These are phyloP conservation scores for Nebria salina DNA, from an alignment of 2,888 invertebrate genomes.

Conservation along the genomic window DNA sequence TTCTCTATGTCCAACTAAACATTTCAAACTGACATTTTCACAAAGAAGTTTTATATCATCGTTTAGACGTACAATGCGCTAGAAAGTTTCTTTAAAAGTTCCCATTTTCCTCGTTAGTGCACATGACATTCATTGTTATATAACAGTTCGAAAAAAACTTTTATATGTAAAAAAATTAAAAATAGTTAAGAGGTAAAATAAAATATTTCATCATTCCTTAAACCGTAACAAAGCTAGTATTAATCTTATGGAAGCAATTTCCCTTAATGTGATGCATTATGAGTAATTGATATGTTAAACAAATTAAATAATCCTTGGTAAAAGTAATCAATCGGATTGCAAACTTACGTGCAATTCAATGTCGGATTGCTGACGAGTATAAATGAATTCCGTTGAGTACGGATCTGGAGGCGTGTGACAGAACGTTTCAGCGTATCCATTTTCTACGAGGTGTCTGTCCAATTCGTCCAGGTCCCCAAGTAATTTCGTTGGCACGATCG, in stretches of 20 bases:
- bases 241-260: too few species aligned
- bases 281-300: too few species aligned
- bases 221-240: too few species aligned
- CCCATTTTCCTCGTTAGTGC: not conserved
- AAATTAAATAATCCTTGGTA: too few species aligned
- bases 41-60: not conserved
- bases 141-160: not conserved
- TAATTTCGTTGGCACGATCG: slow-evolving; percentile 85
- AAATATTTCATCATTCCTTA: too few species aligned
- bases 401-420: slow-evolving; percentile 59
- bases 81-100: not conserved
- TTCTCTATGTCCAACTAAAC: not conserved
- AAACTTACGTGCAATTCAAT: slow-evolving; percentile 65
- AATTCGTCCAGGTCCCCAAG: slow-evolving; percentile 86
- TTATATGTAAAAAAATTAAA: not conserved
- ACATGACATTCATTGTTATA: not conserved
- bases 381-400: slow-evolving; percentile 61
- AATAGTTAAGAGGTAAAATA: not conserved
- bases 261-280: too few species aligned
- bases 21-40: not conserved
- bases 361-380: slow-evolving; percentile 64
- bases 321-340: too few species aligned
- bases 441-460: slow-evolving; percentile 76
- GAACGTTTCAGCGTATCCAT: slow-evolving; percentile 68
- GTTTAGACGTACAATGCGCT: not conserved